These are phyloP conservation scores for Zosterops lateralis DNA, from an alignment of 2,113 vertebrate species.

Conservation along the genomic window DNA sequence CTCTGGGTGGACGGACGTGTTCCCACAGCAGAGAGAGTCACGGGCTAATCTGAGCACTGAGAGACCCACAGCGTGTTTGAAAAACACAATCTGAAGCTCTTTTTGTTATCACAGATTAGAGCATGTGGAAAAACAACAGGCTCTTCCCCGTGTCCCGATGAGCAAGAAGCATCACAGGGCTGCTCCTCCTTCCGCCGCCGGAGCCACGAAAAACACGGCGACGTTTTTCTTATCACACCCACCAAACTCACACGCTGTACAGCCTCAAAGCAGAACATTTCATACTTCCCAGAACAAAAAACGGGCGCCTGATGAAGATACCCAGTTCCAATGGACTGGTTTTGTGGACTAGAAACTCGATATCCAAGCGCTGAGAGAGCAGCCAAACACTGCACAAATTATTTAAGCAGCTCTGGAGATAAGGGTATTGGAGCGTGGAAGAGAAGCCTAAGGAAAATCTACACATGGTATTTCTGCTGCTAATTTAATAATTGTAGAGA, in stretches of 20 bases:
- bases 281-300: not conserved
- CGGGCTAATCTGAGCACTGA: not conserved
- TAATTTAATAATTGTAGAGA: not conserved
- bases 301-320: not conserved
- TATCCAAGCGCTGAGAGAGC: not conserved
- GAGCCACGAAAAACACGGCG: not conserved
- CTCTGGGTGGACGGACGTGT: not conserved
- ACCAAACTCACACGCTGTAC: not conserved
- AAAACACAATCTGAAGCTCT: slow-evolving; percentile 18
- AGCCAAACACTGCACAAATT: not conserved
- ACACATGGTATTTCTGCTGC: not conserved
- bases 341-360: not conserved
- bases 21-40: accelerated
- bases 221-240: slow-evolving; percentile 27
- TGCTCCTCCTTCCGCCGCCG: not conserved
- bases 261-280: not conserved
- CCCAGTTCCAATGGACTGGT: not conserved
- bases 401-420: not conserved
- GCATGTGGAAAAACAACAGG: slow-evolving; percentile 1
- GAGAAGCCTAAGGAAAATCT: not conserved
- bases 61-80: not conserved
- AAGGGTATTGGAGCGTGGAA: not conserved
- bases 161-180: not conserved
- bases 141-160: not conserved
- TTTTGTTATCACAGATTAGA: slow-evolving; percentile 11